Base-by-base conservation (phyloP, 2,888 invertebrate genomes). In the Tiphia femorata region DNA sequence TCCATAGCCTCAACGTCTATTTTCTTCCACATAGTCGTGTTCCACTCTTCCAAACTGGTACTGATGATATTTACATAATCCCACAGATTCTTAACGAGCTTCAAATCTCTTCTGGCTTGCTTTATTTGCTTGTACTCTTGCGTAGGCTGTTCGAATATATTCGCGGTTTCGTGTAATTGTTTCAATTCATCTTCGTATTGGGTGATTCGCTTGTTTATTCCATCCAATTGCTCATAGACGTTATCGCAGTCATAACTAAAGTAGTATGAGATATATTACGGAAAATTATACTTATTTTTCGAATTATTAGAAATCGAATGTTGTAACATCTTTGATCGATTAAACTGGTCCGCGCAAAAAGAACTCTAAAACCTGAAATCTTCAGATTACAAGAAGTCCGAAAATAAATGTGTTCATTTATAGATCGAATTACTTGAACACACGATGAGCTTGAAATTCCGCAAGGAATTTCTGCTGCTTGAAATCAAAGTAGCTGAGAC, bases 1-100 rank as follows among this genome's bases (percentile, higher is more conserved):
- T 97, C 97, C 94, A 97, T 96, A 49, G 90, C 90, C 75, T 97
- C 97, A 1, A 96, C 94, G 75, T 97, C 96, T 57, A 97, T 95
- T 78, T 94, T 93, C 77, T 92, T 92, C 97, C 97, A 98, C 0
- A 92, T 90, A 0, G 96, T 97, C 56, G 89, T 93, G 83, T 96
- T 96, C 97, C 97, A 98, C 80, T 94, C 94, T 47, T 93, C 91
- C 52, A 97, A 91, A 52, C 91, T 92, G 1, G 92, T 91, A 75
- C 89, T 87, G 17, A 96, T 92, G 27, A 96, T 89, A 64, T 88
- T 86, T 35, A 93, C 90, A 80, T 94, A 96, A 84, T 97, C 97
- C 97, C 97, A 97, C 20, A 97, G 86, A 77, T 90, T 89, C 88
- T 95, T 95, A 10, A 89, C 75, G 71, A 91, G 85, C 70, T 88